Base-by-base conservation (phyloP, 1,140 invertebrate species). In the Hestina assimilis region DNA sequence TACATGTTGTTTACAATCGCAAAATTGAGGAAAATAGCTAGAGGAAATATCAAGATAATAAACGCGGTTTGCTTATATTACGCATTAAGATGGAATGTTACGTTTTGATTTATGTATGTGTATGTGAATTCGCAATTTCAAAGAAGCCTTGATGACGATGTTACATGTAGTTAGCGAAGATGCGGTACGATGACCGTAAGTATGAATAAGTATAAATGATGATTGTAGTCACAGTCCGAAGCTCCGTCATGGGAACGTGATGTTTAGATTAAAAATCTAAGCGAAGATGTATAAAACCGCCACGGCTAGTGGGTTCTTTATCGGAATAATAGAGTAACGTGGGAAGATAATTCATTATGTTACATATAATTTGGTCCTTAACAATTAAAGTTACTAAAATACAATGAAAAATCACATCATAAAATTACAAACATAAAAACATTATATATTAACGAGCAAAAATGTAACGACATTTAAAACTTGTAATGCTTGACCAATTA, bases 191-290 rank as follows among this genome's bases (percentile, higher is more conserved):
- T 58, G 51, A 55, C 26, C 52, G 42, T 54, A 43, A 28, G 45
- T 60, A 48, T 55, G 51, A 54, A 48, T 51, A 50, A 57, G 54
- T 50, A 56, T 33, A 51, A 45, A 38, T 41, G 19, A 60, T 48
- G 45, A 28, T 14, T 19, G 38, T 52, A 68, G 77, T 87, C 74
- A 81, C 79, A 84, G 71, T 79, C 68, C 60, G 79, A 67, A 66
- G 67, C 55, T 23, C 61, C 77, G 82, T 87, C 80, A 83, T 83
- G 83, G 83, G 80, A 87, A 83, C 58, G 59, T 70, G 66, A 48
- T 66, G 69, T 64, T 54, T 56, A 75, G 69, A 68, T 74, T 75
- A 72, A 48, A 67, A 60, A 66, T 73, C 62, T 50, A 45, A 56
- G 59, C 41, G 61, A 67, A 64, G 57, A 69, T 46, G 42, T 56